Evolutionary conservation across 2,888 invertebrate species (phyloP).

Genomic region (Mythimna vitellina): DNA sequence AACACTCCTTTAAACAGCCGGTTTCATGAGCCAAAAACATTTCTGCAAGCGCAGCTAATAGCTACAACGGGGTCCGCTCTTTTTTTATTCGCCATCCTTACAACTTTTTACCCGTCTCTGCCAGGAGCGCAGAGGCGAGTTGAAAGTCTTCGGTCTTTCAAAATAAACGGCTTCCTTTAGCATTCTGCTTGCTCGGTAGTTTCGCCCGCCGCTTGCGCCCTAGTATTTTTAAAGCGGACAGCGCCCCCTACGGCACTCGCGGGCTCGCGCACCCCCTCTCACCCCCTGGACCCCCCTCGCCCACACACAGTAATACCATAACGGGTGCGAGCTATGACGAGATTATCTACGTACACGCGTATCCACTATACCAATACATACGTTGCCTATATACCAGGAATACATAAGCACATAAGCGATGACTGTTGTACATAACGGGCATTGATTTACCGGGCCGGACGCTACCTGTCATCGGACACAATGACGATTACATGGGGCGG

Average conservation of each 20-base stretch:
- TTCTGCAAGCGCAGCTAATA: slow-evolving; percentile 75
- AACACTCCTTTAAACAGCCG: slow-evolving; percentile 64
- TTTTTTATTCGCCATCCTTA: slow-evolving; percentile 78
- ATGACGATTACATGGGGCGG: slow-evolving; percentile 78
- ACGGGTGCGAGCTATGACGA: slow-evolving; percentile 90
- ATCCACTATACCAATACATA: slow-evolving; percentile 82
- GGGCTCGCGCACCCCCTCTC: slow-evolving; percentile 71
- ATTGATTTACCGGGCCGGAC: slow-evolving; percentile 87
- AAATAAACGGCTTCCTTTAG: slow-evolving; percentile 87
- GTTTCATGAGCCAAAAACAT: slow-evolving; percentile 74
- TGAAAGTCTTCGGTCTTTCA: slow-evolving; percentile 83
- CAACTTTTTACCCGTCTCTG: slow-evolving; percentile 79
- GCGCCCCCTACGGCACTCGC: slow-evolving; percentile 84
- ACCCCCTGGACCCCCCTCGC: slow-evolving; percentile 70
- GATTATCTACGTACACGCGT: slow-evolving; percentile 89
- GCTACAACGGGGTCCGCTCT: slow-evolving; percentile 63
- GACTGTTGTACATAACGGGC: slow-evolving; percentile 81
- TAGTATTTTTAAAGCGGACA: slow-evolving; percentile 90
- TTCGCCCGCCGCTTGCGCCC: slow-evolving; percentile 79
- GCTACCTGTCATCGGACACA: slow-evolving; percentile 84
- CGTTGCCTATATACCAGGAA: slow-evolving; percentile 81
- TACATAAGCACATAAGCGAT: slow-evolving; percentile 86
- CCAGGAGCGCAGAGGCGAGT: slow-evolving; percentile 74
- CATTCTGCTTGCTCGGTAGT: slow-evolving; percentile 83
- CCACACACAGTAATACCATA: slow-evolving; percentile 89